phyloP scores from a whole-genome alignment of 2,888 invertebrate genomes.

The Zygothrica quintamaculata region DNA sequence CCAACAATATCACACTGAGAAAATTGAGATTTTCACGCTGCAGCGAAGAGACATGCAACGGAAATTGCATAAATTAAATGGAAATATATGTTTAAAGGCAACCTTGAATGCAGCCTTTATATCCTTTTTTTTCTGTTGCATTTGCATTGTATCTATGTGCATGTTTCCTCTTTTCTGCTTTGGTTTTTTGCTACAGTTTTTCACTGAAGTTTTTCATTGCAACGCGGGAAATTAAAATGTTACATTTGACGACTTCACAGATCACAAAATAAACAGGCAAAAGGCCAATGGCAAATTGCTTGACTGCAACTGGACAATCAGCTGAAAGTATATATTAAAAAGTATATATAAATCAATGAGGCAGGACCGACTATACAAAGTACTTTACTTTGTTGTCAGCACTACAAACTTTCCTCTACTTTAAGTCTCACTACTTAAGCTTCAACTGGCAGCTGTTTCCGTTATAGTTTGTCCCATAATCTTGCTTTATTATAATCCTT shows the following conservation, averaged over 20 bases:
- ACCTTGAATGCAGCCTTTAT: not conserved
- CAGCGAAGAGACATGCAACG: conserved; percentile 9
- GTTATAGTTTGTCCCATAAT: no score
- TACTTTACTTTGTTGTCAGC: no score
- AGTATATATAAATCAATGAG: no score
- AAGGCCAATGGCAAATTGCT: conserved; percentile 6
- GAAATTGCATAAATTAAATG: conserved; percentile 50
- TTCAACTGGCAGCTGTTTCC: no score
- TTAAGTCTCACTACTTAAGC: no score
- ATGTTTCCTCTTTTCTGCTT: not conserved
- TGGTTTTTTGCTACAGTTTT: conserved; percentile 1
- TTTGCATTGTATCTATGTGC: not conserved
- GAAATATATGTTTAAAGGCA: conserved; percentile 32
- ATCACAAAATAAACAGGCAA: conserved; percentile 35
- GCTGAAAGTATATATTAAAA: no score
- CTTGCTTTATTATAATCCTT: no score
- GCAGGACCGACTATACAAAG: no score
- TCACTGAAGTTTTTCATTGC: conserved; percentile 13
- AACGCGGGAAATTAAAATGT: conserved; percentile 49
- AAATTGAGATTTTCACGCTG: conserved; percentile 11
- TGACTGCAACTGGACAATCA: not conserved
- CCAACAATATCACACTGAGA: not conserved
- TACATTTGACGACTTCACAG: conserved; percentile 28
- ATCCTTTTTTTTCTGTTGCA: not conserved
- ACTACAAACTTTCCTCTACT: no score